Percentiles rank a stretch among this genome's conserved stretches.
These are phyloP conservation scores for Mormyrus hasselquistii DNA, from an alignment of 2,797 vertebrate genomes.

Conservation along the genomic window DNA sequence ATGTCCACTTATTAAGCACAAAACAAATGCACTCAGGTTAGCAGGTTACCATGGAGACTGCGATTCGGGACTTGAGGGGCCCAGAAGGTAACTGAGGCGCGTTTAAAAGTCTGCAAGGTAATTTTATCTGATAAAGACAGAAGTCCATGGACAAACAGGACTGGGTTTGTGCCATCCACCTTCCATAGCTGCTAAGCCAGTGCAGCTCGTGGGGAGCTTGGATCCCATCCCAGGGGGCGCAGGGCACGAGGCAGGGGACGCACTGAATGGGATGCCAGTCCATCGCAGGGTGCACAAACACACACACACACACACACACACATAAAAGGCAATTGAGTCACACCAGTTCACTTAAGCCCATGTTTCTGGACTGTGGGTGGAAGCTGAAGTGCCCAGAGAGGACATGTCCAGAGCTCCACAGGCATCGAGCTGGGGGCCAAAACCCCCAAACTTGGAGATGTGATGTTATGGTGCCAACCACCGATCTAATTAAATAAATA, in stretches of 20 bases:
- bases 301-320: not conserved
- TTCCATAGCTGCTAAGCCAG: not conserved
- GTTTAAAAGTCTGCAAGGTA: not conserved
- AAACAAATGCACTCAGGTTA: slow-evolving; percentile 4
- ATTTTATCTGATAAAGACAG: not conserved
- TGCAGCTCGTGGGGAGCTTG: not conserved
- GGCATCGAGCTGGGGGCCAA: not conserved
- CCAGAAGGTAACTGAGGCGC: not conserved
- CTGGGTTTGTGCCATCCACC: not conserved
- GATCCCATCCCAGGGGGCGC: not conserved
- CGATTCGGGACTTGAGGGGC: not conserved
- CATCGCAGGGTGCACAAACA: not conserved
- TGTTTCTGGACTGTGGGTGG: not conserved
- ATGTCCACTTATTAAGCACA: slow-evolving; percentile 16
- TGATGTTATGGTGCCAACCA: not conserved
- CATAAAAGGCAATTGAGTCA: not conserved
- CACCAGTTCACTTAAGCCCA: not conserved
- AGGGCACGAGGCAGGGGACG: not conserved
- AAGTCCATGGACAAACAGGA: not conserved
- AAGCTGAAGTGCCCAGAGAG: not conserved
- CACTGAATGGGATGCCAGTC: not conserved
- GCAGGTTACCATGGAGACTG: not conserved
- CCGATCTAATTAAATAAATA: not conserved
- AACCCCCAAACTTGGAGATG: not conserved
- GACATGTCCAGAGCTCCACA: not conserved